A percentile compares a stretch with the other conserved stretches of the same genome.
Evolutionary conservation across 2,113 vertebrate genomes (phyloP).

Genomic region (Agelaius tricolor): DNA sequence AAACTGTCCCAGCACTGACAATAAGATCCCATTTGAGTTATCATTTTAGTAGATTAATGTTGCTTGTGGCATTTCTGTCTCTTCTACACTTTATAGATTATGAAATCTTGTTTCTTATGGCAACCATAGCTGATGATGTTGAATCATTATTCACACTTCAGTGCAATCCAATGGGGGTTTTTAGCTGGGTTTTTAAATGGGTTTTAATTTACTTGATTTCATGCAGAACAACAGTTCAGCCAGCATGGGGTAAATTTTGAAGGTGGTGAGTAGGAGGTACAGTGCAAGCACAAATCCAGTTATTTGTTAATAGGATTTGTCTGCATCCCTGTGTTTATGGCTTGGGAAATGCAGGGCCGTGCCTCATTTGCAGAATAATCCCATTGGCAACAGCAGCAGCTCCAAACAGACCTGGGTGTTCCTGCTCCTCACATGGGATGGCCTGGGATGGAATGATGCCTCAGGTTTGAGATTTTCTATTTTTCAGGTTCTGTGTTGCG

Average conservation of each 20-base stretch:
- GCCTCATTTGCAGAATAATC: slow-evolving; percentile 31
- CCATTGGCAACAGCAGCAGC: not conserved
- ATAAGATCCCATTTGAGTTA: not conserved
- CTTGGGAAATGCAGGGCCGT: slow-evolving; percentile 29
- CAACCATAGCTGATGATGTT: slow-evolving; percentile 45
- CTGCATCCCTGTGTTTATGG: slow-evolving; percentile 32
- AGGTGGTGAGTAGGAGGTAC: slow-evolving; percentile 50
- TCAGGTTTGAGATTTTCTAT: not conserved
- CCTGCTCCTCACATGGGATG: not conserved
- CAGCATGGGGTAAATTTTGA: slow-evolving; percentile 44
- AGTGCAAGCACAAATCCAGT: slow-evolving; percentile 42
- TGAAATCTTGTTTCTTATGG: slow-evolving; percentile 57
- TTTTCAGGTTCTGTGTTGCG: not conserved
- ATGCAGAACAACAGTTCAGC: slow-evolving; percentile 26
- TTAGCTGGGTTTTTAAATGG: slow-evolving; percentile 44
- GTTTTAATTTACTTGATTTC: slow-evolving; percentile 58
- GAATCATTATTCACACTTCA: slow-evolving; percentile 58
- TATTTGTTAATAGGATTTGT: slow-evolving; percentile 67
- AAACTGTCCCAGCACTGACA: not conserved
- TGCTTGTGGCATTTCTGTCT: slow-evolving; percentile 28
- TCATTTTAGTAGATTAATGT: slow-evolving; percentile 22
- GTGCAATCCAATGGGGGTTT: not conserved
- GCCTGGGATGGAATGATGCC: not conserved
- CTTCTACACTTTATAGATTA: slow-evolving; percentile 10
- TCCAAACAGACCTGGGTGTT: not conserved